Base-by-base conservation (phyloP, 35 echinoderm and acorn worm species). In the Lytechinus pictus region DNA sequence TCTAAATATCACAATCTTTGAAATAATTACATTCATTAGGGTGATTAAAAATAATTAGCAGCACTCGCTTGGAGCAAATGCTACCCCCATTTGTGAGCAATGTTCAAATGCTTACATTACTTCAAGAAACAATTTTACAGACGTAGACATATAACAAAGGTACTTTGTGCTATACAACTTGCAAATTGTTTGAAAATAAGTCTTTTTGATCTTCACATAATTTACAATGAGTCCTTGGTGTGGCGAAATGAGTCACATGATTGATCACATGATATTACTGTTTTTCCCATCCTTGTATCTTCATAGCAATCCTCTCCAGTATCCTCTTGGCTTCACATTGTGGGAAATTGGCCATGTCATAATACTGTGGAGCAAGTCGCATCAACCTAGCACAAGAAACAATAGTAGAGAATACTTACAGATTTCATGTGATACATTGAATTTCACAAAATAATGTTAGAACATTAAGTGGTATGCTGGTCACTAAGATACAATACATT, bases 261-360 rank as follows among this genome's bases (percentile, higher is more conserved):
- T 54, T 54, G 5, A 9, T 93, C 92, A 93, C 14, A 6, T 93
- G 92, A 93, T 27, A 54, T 93, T 54, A 93, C 92, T 93, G 54
- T 54, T 93, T 93, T 24, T 93, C 92, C 92, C 92, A 93, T 93
- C 95, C 94, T 95, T 97, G 96, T 16, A 99, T 57, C 55, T 99
- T 99, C 53, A 97, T 97, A 13, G 96, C 89, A n/a, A 99, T 96
- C 27, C 95, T 96, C 89, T 98, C 96, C 92, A 99, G 87, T 12
- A 99, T 94, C 27, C 97, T 55, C 94, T 99, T 99, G 53, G 98
- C 98, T 95, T 99, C 98, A 94, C 98, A 99, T 27, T 99, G 95
- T 5, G 98, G 98, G 60, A 99, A 99, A 92, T 99, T 99, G 29
- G 54, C 88, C 96, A 99, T 97, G 94, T 99, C 97, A 44, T 99